These are phyloP conservation scores for Poicephalus gulielmi DNA, from an alignment of 2,113 vertebrate genomes.

Conservation along the genomic window DNA sequence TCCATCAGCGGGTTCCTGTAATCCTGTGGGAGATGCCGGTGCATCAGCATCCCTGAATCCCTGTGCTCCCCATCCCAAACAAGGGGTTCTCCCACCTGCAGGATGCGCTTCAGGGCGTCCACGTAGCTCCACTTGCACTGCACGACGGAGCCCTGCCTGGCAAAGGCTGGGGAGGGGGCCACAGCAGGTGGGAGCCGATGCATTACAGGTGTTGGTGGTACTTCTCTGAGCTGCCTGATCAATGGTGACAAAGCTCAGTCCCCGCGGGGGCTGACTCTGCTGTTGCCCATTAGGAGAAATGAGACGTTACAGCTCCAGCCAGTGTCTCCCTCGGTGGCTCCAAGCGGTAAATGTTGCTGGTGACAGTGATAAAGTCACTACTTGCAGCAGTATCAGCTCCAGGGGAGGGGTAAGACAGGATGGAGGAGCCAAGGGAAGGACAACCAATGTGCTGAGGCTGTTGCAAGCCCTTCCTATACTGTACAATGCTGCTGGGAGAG, in stretches of 20 bases:
- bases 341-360: neutral
- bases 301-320: neutral
- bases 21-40: slow-evolving; percentile 67
- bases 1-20: slow-evolving; percentile 90
- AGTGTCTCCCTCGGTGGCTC: neutral
- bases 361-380: neutral
- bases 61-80: rapidly evolving
- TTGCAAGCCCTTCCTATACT: neutral
- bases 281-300: neutral
- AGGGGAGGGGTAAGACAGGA: neutral
- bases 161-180: rapidly evolving
- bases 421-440: neutral
- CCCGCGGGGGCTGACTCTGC: neutral
- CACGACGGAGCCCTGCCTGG: slow-evolving; percentile 80
- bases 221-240: neutral
- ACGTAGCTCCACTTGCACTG: slow-evolving; percentile 92
- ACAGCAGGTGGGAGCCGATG: neutral
- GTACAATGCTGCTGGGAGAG: neutral
- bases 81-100: slow-evolving; percentile 77
- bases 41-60: neutral
- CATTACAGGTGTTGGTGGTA: neutral
- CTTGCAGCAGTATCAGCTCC: rapidly evolving
- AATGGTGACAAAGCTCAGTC: neutral
- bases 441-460: rapidly evolving
- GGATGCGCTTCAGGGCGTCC: slow-evolving; percentile 86